phyloP scores from a whole-genome alignment of 2,113 vertebrate genomes.

The Toxotes chatareus region DNA sequence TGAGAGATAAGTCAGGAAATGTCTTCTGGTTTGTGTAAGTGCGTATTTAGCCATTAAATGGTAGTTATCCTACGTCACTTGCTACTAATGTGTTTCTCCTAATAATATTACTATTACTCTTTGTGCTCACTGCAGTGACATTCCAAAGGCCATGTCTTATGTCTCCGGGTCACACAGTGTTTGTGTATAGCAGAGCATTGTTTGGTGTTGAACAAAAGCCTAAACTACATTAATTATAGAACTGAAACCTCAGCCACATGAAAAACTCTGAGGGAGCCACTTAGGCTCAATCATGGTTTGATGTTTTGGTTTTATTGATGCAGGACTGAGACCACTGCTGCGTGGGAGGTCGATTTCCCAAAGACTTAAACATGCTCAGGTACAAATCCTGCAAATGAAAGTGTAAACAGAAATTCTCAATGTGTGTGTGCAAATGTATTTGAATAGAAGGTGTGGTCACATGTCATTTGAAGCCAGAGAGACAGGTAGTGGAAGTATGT shows the following conservation, averaged over 20 bases:
- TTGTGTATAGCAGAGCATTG: constrained; percentile 50
- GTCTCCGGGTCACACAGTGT: constrained; percentile 44
- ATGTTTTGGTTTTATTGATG: constrained; percentile 22
- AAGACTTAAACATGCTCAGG: constrained; percentile 7
- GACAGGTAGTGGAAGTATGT: not conserved
- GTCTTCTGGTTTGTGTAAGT: not conserved
- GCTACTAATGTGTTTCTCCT: constrained; percentile 34
- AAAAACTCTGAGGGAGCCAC: constrained; percentile 18
- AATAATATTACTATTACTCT: constrained; percentile 40
- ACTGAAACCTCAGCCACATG: not conserved
- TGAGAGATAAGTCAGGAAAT: not conserved
- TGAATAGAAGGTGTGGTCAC: constrained; percentile 28
- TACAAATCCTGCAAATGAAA: constrained; percentile 16
- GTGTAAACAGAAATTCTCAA: constrained; percentile 25
- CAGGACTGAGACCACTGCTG: not conserved
- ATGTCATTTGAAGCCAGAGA: not conserved
- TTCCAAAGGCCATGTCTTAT: constrained; percentile 46
- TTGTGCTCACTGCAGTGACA: constrained; percentile 16
- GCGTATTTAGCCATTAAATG: not conserved
- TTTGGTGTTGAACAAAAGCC: constrained; percentile 71
- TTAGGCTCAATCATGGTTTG: constrained; percentile 23
- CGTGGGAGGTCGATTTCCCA: constrained; percentile 53
- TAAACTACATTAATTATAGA: constrained; percentile 34
- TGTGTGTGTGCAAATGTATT: constrained; percentile 4
- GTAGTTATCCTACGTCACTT: not conserved